phyloP scores from a whole-genome alignment of 2,888 invertebrate species.

The Pyralis farinalis region DNA sequence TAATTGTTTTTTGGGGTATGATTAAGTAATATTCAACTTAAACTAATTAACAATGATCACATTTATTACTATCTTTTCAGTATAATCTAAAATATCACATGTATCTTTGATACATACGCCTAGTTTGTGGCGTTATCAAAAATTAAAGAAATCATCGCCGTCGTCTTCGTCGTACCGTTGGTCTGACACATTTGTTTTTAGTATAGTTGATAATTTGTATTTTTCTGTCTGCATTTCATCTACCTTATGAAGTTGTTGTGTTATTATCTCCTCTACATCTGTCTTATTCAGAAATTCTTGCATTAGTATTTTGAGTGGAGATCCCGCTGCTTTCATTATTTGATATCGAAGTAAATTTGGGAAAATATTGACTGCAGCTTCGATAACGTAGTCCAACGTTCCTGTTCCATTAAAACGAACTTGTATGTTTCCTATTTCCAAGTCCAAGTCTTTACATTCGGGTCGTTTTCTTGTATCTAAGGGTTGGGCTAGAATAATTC shows the following conservation, averaged over 20 bases:
- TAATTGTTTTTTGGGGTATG: too few relatives aligned
- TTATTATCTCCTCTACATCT: constrained; percentile 87
- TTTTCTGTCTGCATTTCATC: constrained; percentile 79
- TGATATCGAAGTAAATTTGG: constrained; percentile 93
- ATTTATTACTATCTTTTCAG: too few relatives aligned
- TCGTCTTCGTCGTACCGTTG: constrained; percentile 59
- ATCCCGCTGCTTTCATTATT: constrained; percentile 92
- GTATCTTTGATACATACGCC: too few relatives aligned
- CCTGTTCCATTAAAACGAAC: constrained; percentile 92
- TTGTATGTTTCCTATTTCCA: constrained; percentile 92
- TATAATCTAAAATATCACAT: too few relatives aligned
- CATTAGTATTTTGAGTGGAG: constrained; percentile 86
- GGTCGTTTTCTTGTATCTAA: constrained; percentile 89
- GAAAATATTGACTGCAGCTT: constrained; percentile 89
- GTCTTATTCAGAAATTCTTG: constrained; percentile 88
- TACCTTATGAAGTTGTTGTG: constrained; percentile 84
- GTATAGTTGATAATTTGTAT: constrained; percentile 63
- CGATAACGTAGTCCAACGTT: constrained; percentile 91
- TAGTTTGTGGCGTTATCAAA: too few relatives aligned
- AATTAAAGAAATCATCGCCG: constrained; percentile 75
- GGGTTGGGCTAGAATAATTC: constrained; percentile 86
- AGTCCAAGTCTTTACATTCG: constrained; percentile 85
- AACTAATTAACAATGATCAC: too few relatives aligned
- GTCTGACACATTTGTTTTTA: constrained; percentile 28
- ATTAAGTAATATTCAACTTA: too few relatives aligned